Conservation (phyloP, 2,888 invertebrate species). For the Malthinus seriepunctatus region DNA sequence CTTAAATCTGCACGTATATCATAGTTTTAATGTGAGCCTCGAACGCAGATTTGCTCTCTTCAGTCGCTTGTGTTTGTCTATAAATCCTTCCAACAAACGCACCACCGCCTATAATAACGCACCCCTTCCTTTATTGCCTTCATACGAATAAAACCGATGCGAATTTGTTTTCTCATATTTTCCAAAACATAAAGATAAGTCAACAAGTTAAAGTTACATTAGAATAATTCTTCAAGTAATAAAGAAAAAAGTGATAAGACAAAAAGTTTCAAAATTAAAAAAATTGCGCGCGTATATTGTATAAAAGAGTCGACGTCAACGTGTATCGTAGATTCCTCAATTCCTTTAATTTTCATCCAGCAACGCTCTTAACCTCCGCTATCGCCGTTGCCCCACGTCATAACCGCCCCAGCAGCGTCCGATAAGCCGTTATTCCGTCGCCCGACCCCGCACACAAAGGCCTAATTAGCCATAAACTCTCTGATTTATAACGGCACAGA, state of each 20-base stretch:
- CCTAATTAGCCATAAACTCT: slow-evolving; percentile 68
- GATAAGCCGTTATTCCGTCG: slow-evolving; percentile 57
- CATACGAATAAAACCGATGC: slow-evolving; percentile 33
- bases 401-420: slow-evolving; percentile 47
- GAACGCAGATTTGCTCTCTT: slow-evolving; percentile 52
- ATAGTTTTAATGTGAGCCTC: slow-evolving; percentile 56
- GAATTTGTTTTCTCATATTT: not conserved
- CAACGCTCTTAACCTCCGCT: slow-evolving; percentile 31
- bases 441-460: slow-evolving; percentile 52
- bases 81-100: slow-evolving; percentile 53
- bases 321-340: slow-evolving; percentile 23
- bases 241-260: not conserved
- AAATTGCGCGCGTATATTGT: not conserved
- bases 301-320: slow-evolving; percentile 17
- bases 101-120: slow-evolving; percentile 35
- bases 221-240: not conserved
- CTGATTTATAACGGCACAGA: slow-evolving; percentile 66
- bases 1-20: slow-evolving; percentile 56
- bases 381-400: slow-evolving; percentile 33
- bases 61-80: slow-evolving; percentile 53
- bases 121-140: slow-evolving; percentile 47
- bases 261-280: not conserved
- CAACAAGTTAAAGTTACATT: not conserved
- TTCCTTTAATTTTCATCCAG: slow-evolving; percentile 29
- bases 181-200: not conserved